Percentiles rank a stretch among this genome's conserved stretches.
phyloP scores from a whole-genome alignment of 2,888 invertebrate genomes.

The Pristionchus mayeri region DNA sequence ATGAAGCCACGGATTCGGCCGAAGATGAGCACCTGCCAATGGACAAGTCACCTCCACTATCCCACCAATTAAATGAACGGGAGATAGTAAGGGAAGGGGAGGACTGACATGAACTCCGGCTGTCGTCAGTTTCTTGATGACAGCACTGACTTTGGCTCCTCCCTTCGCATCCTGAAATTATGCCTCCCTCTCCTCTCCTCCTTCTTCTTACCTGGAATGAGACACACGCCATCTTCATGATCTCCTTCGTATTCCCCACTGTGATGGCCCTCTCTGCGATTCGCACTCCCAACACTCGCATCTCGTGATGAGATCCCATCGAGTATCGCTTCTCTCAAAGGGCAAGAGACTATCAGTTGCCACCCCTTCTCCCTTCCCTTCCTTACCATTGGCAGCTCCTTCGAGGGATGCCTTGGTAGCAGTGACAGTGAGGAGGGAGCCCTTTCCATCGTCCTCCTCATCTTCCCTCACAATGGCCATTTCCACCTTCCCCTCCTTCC shows the following conservation, averaged over 20 bases:
- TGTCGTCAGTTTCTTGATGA: slow-evolving; percentile 50
- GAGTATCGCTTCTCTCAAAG: slow-evolving; percentile 52
- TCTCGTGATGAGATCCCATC: slow-evolving; percentile 63
- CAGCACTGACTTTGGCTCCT: slow-evolving; percentile 49
- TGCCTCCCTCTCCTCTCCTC: too few relatives aligned
- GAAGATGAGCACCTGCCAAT: slow-evolving; percentile 55
- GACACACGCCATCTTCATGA: slow-evolving; percentile 67
- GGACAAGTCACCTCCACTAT: background rate
- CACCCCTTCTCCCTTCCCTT: background rate
- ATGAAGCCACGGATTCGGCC: slow-evolving; percentile 63
- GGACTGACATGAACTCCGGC: slow-evolving; percentile 47
- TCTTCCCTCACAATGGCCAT: slow-evolving; percentile 14
- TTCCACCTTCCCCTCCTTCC: background rate
- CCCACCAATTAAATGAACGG: background rate
- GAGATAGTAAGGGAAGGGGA: background rate
- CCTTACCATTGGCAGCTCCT: background rate
- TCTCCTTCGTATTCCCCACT: slow-evolving; percentile 66
- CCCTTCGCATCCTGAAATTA: slow-evolving; percentile 47
- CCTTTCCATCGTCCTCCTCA: slow-evolving; percentile 52
- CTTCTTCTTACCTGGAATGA: slow-evolving; percentile 56
- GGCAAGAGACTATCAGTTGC: too few relatives aligned
- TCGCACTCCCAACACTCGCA: slow-evolving; percentile 67
- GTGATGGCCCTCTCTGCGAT: slow-evolving; percentile 65
- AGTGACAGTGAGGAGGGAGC: slow-evolving; percentile 54
- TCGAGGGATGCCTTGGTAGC: slow-evolving; percentile 53